These are phyloP conservation scores for Gallinago stenura DNA, from an alignment of 2,797 vertebrate genomes.

Conservation along the genomic window DNA sequence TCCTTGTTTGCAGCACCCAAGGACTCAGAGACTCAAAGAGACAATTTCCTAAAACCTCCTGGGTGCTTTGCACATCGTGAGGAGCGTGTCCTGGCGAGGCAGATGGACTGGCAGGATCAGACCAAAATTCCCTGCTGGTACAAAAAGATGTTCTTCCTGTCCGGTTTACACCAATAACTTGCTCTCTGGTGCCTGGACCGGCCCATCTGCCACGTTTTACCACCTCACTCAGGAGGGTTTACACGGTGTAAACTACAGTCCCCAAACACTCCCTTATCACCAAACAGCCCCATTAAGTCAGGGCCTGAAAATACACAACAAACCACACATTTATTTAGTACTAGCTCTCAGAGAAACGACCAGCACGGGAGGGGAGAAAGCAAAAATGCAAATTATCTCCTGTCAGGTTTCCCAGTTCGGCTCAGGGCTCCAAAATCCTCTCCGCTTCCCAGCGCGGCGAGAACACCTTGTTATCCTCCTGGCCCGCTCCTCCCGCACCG, in stretches of 20 bases:
- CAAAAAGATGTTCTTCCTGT: background rate
- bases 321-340: background rate
- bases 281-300: background rate
- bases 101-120: background rate
- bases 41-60: rapidly evolving
- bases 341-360: background rate
- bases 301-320: rapidly evolving
- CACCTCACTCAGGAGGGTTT: background rate
- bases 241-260: background rate
- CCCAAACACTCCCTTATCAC: background rate
- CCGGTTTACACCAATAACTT: background rate
- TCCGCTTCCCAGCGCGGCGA: background rate
- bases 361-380: background rate
- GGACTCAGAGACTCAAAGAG: background rate
- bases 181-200: background rate
- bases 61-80: background rate
- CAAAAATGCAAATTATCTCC: background rate
- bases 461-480: slow-evolving; percentile 12
- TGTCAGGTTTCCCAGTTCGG: background rate
- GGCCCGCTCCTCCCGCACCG: background rate
- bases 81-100: background rate
- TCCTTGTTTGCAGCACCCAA: background rate
- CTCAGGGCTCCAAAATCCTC: background rate
- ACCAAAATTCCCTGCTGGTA: background rate
- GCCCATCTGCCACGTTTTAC: background rate